These are phyloP conservation scores for Caenorhabditis drosophilae DNA, from an alignment of 2,888 invertebrate species.

Conservation along the genomic window DNA sequence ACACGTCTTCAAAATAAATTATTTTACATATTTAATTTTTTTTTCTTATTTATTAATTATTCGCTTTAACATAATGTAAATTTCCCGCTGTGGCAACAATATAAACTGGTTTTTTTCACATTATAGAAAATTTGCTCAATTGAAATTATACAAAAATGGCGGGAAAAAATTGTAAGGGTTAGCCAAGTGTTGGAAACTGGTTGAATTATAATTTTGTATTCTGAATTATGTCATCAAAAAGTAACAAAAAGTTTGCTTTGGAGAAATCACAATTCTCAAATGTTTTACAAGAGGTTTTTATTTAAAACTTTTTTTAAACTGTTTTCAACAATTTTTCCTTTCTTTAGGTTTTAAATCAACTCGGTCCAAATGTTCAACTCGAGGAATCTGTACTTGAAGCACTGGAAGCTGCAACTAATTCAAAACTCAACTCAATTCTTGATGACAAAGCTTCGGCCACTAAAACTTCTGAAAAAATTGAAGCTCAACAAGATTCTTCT, in stretches of 20 bases:
- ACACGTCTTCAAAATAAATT: constrained; percentile 31
- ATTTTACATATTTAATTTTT: background rate
- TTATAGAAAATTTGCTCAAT: background rate
- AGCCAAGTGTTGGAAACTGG: background rate
- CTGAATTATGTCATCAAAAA: constrained; percentile 1
- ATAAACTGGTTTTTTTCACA: background rate
- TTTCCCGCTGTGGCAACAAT: background rate
- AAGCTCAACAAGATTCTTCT: constrained; percentile 9
- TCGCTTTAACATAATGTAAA: no score
- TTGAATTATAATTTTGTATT: background rate
- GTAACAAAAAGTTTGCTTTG: constrained; percentile 44
- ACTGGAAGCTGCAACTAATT: constrained; percentile 22
- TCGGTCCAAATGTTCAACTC: constrained; percentile 18
- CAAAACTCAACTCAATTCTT: constrained; percentile 17
- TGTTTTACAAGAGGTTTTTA: constrained; percentile 23
- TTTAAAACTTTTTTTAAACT: background rate
- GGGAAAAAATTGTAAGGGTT: background rate
- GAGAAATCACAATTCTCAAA: constrained; percentile 24
- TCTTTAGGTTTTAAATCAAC: constrained; percentile 15
- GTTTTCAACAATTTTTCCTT: no score
- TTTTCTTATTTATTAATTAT: background rate
- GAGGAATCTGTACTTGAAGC: constrained; percentile 19
- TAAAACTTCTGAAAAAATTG: background rate
- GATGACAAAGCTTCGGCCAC: constrained; percentile 3
- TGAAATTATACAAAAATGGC: background rate